These are phyloP conservation scores for Hypomecis punctinalis DNA, from an alignment of 2,888 invertebrate species.

Conservation along the genomic window DNA sequence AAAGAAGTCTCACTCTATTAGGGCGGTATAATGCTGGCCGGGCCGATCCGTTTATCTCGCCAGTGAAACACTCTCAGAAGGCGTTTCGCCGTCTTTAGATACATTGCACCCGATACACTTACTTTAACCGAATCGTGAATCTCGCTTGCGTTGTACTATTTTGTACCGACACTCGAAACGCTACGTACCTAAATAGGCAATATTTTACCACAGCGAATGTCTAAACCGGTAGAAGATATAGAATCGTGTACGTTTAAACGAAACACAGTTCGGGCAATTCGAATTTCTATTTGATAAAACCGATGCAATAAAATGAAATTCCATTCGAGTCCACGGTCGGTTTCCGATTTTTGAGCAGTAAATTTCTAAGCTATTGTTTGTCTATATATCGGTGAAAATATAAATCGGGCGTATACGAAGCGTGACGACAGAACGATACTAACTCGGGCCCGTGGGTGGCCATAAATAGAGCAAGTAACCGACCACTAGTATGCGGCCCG, in stretches of 20 bases:
- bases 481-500: slow-evolving; percentile 66
- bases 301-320: slow-evolving; percentile 28
- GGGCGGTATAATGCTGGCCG: slow-evolving; percentile 68
- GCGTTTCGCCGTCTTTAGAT: slow-evolving; percentile 64
- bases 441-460: slow-evolving; percentile 69
- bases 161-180: slow-evolving; percentile 18
- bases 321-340: slow-evolving; percentile 35
- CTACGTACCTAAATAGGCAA: slow-evolving; percentile 18
- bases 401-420: slow-evolving; percentile 76
- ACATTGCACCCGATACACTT: slow-evolving; percentile 69
- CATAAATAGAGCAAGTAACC: slow-evolving; percentile 77
- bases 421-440: slow-evolving; percentile 75
- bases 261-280: slow-evolving; percentile 8
- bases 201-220: slow-evolving; percentile 23
- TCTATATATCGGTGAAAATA: slow-evolving; percentile 64
- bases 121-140: slow-evolving; percentile 40
- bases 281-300: slow-evolving; percentile 12
- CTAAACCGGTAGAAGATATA: slow-evolving; percentile 11
- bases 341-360: slow-evolving; percentile 43
- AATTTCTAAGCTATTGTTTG: slow-evolving; percentile 54
- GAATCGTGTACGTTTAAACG: slow-evolving; percentile 10
- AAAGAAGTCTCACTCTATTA: slow-evolving; percentile 78
- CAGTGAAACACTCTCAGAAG: slow-evolving; percentile 64
- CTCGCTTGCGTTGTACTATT: slow-evolving; percentile 30
- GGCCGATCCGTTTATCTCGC: slow-evolving; percentile 78